Conservation (phyloP, 2,888 invertebrate species). For the Caenorhabditis sp. region DNA sequence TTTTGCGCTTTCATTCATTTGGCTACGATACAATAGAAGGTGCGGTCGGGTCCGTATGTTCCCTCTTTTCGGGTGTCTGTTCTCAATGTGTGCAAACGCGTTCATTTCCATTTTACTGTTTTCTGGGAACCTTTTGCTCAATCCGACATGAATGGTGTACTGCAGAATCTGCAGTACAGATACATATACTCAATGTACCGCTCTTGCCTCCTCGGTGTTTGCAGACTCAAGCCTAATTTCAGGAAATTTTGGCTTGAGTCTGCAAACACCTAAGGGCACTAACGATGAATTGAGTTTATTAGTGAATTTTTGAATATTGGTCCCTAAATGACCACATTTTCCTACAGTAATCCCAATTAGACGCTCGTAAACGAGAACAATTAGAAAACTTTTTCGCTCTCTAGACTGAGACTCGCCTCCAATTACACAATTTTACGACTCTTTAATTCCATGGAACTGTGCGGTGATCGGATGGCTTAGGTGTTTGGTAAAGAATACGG, state of each 20-base stretch:
- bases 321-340: neutral
- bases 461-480: too few relatives aligned
- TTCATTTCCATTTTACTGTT: constrained; percentile 42
- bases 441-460: constrained; percentile 49
- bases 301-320: too few relatives aligned
- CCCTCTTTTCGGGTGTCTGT: constrained; percentile 3
- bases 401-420: constrained; percentile 7
- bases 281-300: too few relatives aligned
- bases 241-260: too few relatives aligned
- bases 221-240: too few relatives aligned
- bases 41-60: neutral
- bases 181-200: too few relatives aligned
- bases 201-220: too few relatives aligned
- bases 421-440: constrained; percentile 54
- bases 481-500: too few relatives aligned
- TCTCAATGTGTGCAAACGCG: neutral
- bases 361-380: constrained; percentile 43
- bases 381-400: constrained; percentile 31
- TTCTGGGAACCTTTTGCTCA: too few relatives aligned
- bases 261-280: too few relatives aligned
- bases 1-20: neutral
- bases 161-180: too few relatives aligned
- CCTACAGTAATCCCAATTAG: constrained; percentile 51
- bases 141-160: too few relatives aligned
- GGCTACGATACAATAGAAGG: neutral